A percentile compares a stretch with the other conserved stretches of the same genome.
These are phyloP conservation scores for Bombus waltoni DNA, from an alignment of 1,140 invertebrate species.

Conservation along the genomic window DNA sequence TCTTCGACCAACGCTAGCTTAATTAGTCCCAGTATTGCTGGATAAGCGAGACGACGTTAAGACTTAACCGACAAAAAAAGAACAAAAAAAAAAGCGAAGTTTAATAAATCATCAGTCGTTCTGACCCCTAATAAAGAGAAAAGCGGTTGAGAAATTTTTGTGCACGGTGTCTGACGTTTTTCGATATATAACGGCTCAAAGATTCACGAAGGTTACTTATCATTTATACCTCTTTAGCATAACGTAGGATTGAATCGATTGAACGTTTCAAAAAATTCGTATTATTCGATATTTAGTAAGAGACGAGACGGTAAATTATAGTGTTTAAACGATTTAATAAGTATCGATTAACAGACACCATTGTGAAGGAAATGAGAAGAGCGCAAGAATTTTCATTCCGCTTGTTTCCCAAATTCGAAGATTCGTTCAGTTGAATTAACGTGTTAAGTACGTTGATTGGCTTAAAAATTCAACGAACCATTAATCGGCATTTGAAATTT, in stretches of 20 bases:
- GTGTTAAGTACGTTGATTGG: conserved; percentile 32
- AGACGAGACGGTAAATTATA: not conserved
- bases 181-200: conserved; percentile 21
- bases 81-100: not conserved
- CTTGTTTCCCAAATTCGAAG: conserved; percentile 16
- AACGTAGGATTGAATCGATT: conserved; percentile 15
- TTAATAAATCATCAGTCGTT: conserved; percentile 16
- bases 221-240: conserved; percentile 19
- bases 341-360: not conserved
- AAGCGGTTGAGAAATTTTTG: conserved; percentile 47
- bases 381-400: conserved; percentile 44
- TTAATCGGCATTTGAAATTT: conserved; percentile 60
- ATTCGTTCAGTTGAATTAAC: conserved; percentile 32
- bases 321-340: not conserved
- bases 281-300: conserved; percentile 6
- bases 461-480: conserved; percentile 49
- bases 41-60: conserved; percentile 49
- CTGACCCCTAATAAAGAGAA: conserved; percentile 27
- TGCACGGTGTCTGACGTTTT: conserved; percentile 24
- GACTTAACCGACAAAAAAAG: not conserved
- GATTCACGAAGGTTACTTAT: conserved; percentile 12
- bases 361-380: not conserved
- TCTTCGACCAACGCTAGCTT: conserved; percentile 71
- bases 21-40: conserved; percentile 57
- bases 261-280: conserved; percentile 9